Evolutionary conservation across 2,113 vertebrate genomes (phyloP).

Genomic region (Helogale parvula): DNA sequence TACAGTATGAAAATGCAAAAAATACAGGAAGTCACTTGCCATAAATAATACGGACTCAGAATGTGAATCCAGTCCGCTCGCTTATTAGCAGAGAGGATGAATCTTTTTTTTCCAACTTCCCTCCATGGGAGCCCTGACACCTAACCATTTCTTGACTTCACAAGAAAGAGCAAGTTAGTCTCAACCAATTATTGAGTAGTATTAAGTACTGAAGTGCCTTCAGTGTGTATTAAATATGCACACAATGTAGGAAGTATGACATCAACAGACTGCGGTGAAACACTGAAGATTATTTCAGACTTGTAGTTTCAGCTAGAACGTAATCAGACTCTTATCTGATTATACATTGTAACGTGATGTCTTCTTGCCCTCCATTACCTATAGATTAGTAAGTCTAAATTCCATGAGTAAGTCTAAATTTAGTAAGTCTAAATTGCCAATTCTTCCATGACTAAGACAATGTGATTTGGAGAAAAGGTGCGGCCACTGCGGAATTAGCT

Average conservation of each 20-base stretch:
- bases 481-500: not conserved
- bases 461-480: not conserved
- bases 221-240: not conserved
- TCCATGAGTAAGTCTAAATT: slow-evolving; percentile 13
- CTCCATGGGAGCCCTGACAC: not conserved
- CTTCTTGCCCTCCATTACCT: not conserved
- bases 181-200: not conserved
- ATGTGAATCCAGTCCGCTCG: not conserved
- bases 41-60: slow-evolving; percentile 29
- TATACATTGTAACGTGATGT: not conserved
- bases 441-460: slow-evolving; percentile 11
- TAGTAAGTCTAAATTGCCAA: not conserved
- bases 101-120: not conserved
- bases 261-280: not conserved
- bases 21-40: slow-evolving; percentile 66
- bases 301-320: not conserved
- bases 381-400: not conserved
- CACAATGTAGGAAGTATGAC: not conserved
- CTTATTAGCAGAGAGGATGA: not conserved
- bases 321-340: not conserved
- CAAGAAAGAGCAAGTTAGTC: not conserved
- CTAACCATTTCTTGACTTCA: not conserved
- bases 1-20: slow-evolving; percentile 55
- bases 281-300: not conserved
- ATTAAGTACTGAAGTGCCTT: not conserved